Evolutionary conservation across 1,140 invertebrate species (phyloP).

Genomic region (Lysiphlebus fabarum): DNA sequence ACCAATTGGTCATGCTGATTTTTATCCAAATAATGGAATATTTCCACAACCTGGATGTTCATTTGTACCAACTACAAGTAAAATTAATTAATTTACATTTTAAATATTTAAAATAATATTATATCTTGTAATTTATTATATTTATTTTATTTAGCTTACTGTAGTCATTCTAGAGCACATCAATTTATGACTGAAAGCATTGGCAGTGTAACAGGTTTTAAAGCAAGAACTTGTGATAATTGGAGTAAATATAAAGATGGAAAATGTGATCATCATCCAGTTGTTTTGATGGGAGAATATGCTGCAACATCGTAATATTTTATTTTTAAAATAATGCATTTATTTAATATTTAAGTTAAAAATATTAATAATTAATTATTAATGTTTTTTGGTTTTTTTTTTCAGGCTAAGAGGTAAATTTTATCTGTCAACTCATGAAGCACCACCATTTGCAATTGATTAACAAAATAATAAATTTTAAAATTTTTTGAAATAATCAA

Average conservation of each 20-base stretch:
- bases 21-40: slow-evolving; percentile 54
- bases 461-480: neutral
- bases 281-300: slow-evolving; percentile 44
- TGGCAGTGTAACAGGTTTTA: slow-evolving; percentile 41
- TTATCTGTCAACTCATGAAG: slow-evolving; percentile 37
- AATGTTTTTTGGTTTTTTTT: neutral
- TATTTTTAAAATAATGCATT: neutral
- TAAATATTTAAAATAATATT: neutral
- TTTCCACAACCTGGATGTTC: slow-evolving; percentile 50
- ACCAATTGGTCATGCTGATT: slow-evolving; percentile 54
- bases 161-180: slow-evolving; percentile 55
- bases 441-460: slow-evolving; percentile 35
- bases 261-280: slow-evolving; percentile 38
- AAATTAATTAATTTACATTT: slow-evolving; percentile 14
- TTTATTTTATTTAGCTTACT: slow-evolving; percentile 43
- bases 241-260: slow-evolving; percentile 43
- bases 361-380: neutral
- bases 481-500: neutral
- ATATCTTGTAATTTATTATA: slow-evolving; percentile 3
- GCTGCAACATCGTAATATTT: slow-evolving; percentile 40
- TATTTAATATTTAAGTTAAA: slow-evolving; percentile 4
- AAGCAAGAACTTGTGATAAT: slow-evolving; percentile 39
- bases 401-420: slow-evolving; percentile 42
- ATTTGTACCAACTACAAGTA: slow-evolving; percentile 37
- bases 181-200: slow-evolving; percentile 56